These are phyloP conservation scores for Eretmocerus hayati DNA, from an alignment of 2,888 invertebrate species.

Conservation along the genomic window DNA sequence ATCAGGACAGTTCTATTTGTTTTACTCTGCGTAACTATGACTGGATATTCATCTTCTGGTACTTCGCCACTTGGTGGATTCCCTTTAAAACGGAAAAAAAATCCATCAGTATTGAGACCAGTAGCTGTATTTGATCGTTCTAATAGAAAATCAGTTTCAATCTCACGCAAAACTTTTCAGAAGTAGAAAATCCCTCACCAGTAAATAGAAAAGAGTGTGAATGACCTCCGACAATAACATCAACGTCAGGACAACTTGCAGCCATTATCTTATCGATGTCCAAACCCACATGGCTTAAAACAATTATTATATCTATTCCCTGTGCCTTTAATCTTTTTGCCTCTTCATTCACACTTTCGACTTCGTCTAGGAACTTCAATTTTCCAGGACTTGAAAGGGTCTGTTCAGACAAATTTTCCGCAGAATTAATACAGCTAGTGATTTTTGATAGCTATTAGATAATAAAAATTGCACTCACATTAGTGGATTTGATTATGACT, in stretches of 20 bases:
- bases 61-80: conserved; percentile 32
- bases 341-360: conserved; percentile 60
- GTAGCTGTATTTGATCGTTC: no score
- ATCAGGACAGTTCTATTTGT: conserved; percentile 57
- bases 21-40: conserved; percentile 54
- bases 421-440: not conserved
- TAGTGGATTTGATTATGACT: conserved; percentile 61
- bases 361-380: conserved; percentile 63
- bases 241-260: conserved; percentile 58
- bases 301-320: conserved; percentile 70
- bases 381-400: conserved; percentile 49
- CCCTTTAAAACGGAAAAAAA: conserved; percentile 27
- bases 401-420: conserved; percentile 7
- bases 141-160: no score
- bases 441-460: not conserved
- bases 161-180: no score
- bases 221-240: conserved; percentile 78
- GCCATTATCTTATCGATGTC: conserved; percentile 63
- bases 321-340: conserved; percentile 55
- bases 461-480: conserved; percentile 48
- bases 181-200: no score
- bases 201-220: conserved; percentile 73
- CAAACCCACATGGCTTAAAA: conserved; percentile 73
- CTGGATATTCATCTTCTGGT: conserved; percentile 63
- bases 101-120: no score